These are phyloP conservation scores for Rhagonycha fulva DNA, from an alignment of 2,888 invertebrate genomes.

Conservation along the genomic window DNA sequence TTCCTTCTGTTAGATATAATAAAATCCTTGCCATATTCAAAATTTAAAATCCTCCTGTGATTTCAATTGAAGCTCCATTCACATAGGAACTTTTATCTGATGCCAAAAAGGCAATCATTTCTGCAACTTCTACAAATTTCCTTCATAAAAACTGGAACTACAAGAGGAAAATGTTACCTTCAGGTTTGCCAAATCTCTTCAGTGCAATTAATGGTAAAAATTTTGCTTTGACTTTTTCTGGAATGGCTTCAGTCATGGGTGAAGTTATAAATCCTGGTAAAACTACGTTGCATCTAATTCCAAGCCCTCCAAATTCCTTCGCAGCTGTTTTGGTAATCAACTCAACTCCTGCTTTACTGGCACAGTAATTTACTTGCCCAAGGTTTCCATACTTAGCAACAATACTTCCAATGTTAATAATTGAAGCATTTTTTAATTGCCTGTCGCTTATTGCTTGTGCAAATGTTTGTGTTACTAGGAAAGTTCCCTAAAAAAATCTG, in stretches of 20 bases:
- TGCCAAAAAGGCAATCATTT: constrained; percentile 83
- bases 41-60: constrained; percentile 73
- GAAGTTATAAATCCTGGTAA: constrained; percentile 89
- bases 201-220: constrained; percentile 69
- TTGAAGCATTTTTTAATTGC: constrained; percentile 64
- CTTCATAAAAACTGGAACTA: not conserved
- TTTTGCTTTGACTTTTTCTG: constrained; percentile 73
- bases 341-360: constrained; percentile 92
- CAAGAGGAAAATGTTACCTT: constrained; percentile 58
- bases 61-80: constrained; percentile 83
- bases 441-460: constrained; percentile 76
- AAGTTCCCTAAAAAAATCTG: constrained; percentile 71
- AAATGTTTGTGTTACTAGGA: constrained; percentile 78
- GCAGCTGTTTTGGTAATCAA: constrained; percentile 85
- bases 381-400: constrained; percentile 83
- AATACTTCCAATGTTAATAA: constrained; percentile 88
- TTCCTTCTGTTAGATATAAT: not conserved
- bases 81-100: constrained; percentile 86
- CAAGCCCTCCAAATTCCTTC: constrained; percentile 80
- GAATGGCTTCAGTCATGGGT: constrained; percentile 79
- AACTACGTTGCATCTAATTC: constrained; percentile 76
- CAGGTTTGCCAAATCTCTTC: constrained; percentile 73
- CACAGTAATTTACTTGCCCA: constrained; percentile 87
- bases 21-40: not conserved
- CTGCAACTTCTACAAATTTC: constrained; percentile 74